These are phyloP conservation scores for Heterochromis multidens DNA, from an alignment of 2,113 vertebrate genomes.

Conservation along the genomic window DNA sequence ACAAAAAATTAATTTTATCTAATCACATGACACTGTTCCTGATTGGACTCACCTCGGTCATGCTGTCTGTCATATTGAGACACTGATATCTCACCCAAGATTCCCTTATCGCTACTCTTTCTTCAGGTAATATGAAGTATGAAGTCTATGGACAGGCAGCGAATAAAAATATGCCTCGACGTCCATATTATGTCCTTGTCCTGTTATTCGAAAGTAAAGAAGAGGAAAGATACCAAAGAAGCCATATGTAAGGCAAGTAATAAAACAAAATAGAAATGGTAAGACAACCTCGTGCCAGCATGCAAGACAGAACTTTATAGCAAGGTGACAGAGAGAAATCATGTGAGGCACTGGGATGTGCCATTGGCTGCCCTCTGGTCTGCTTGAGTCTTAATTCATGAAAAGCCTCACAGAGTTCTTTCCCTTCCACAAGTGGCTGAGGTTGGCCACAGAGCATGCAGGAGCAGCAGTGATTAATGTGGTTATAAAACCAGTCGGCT, in stretches of 20 bases:
- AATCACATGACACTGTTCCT: not conserved
- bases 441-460: not conserved
- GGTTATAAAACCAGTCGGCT: conserved; percentile 54
- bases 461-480: conserved; percentile 60
- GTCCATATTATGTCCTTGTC: not conserved
- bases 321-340: conserved; percentile 7
- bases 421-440: conserved; percentile 33
- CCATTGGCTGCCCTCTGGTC: not conserved
- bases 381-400: conserved; percentile 45
- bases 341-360: not conserved
- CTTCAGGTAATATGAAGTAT: not conserved
- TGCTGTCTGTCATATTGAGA: not conserved
- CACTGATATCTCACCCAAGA: not conserved
- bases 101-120: not conserved
- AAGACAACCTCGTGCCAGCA: not conserved
- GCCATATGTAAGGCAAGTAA: not conserved
- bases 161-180: not conserved
- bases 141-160: not conserved
- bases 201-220: not conserved
- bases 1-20: not conserved
- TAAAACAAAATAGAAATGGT: not conserved
- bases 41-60: not conserved
- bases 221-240: not conserved
- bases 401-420: conserved; percentile 30
- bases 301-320: not conserved